These are phyloP conservation scores for Actias luna DNA, from an alignment of 2,888 invertebrate genomes.

Conservation along the genomic window DNA sequence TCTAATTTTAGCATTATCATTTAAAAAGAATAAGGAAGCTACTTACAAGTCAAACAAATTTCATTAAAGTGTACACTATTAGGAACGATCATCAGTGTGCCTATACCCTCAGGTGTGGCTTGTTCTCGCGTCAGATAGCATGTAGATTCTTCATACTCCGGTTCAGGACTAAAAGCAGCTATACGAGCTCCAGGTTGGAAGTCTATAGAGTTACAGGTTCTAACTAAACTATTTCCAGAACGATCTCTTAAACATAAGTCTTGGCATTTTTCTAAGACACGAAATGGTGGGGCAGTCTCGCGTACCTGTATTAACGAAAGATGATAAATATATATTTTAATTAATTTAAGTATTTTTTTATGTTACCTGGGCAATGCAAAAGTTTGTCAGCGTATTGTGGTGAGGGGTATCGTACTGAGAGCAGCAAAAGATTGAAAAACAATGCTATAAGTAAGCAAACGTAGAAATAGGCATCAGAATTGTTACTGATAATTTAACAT, in stretches of 20 bases:
- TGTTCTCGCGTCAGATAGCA: conserved; percentile 93
- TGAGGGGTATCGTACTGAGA: no score
- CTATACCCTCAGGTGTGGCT: conserved; percentile 93
- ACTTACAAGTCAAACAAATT: conserved; percentile 93
- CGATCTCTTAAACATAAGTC: conserved; percentile 92
- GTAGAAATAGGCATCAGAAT: no score
- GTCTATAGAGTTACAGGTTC: conserved; percentile 93
- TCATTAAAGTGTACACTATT: conserved; percentile 95
- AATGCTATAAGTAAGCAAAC: no score
- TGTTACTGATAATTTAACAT: no score
- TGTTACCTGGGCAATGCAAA: no score
- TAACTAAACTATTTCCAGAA: conserved; percentile 90
- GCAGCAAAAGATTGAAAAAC: no score
- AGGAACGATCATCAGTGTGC: conserved; percentile 92
- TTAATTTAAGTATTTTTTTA: no score
- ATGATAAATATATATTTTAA: conserved; percentile 21
- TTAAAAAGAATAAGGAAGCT: background rate
- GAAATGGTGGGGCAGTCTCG: conserved; percentile 92
- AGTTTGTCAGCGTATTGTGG: no score
- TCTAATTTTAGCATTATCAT: background rate
- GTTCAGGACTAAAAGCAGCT: conserved; percentile 89
- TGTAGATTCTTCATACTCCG: conserved; percentile 93
- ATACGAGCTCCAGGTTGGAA: conserved; percentile 94
- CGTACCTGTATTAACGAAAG: conserved; percentile 79
- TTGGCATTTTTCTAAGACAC: conserved; percentile 94